phyloP scores from a whole-genome alignment of 2,888 invertebrate species.

The Tryphoninae sp. region DNA sequence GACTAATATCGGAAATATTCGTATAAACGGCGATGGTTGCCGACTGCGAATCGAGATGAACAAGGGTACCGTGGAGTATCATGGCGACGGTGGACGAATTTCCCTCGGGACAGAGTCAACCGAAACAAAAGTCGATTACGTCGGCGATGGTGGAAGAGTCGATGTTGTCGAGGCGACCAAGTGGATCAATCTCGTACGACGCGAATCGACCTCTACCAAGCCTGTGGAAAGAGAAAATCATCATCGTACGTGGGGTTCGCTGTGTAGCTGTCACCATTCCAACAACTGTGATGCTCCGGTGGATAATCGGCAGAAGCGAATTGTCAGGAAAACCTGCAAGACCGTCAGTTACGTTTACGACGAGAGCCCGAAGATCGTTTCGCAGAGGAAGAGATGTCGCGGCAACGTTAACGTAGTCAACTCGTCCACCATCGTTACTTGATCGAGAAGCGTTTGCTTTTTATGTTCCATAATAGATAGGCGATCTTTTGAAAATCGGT shows the following conservation, averaged over 20 bases:
- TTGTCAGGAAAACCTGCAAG: constrained; percentile 16
- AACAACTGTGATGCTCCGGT: background rate
- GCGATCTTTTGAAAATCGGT: background rate
- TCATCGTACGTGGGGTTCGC: background rate
- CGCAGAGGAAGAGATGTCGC: background rate
- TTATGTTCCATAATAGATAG: background rate
- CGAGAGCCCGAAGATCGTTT: background rate
- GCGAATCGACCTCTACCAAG: constrained; percentile 17
- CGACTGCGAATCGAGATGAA: constrained; percentile 69
- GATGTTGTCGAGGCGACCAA: constrained; percentile 31
- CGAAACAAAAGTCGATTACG: constrained; percentile 69
- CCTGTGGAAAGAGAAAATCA: background rate
- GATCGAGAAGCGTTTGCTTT: background rate
- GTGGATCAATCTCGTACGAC: background rate
- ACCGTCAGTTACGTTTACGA: constrained; percentile 24
- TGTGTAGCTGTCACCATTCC: background rate
- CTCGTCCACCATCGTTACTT: background rate
- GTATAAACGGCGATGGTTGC: constrained; percentile 76
- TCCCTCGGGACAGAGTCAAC: constrained; percentile 70
- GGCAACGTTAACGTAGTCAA: background rate
- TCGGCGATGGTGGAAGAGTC: constrained; percentile 73
- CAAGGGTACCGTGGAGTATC: constrained; percentile 73
- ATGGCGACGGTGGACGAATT: constrained; percentile 75
- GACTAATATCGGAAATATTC: constrained; percentile 72
- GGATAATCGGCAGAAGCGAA: constrained; percentile 2